Percentiles rank a stretch among this genome's conserved stretches.
Evolutionary conservation across 2,113 vertebrate species (phyloP).

Genomic region (Dasypus novemcinctus): DNA sequence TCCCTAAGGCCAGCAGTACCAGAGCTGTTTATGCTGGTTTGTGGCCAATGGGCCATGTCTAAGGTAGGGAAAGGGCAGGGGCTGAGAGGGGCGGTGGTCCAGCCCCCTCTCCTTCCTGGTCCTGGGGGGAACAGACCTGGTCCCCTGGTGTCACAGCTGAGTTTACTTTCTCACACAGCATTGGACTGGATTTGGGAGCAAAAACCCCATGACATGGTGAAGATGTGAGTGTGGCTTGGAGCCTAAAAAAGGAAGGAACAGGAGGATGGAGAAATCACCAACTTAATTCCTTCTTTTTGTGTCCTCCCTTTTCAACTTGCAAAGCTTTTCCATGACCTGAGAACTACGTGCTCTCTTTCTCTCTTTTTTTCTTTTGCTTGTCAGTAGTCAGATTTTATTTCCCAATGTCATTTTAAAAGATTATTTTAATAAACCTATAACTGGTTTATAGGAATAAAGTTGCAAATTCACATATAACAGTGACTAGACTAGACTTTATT

Average conservation of each 20-base stretch:
- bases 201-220: neutral
- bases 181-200: neutral
- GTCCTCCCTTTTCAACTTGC: neutral
- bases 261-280: accelerated
- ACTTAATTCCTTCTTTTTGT: neutral
- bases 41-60: neutral
- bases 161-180: neutral
- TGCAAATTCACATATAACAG: neutral
- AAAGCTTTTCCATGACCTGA: neutral
- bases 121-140: neutral
- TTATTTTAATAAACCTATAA: neutral
- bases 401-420: neutral
- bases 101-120: neutral
- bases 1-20: neutral
- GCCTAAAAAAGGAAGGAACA: neutral
- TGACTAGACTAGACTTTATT: neutral
- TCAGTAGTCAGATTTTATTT: neutral
- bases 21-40: neutral
- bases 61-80: neutral
- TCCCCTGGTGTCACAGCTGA: neutral
- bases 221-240: neutral
- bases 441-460: constrained; percentile 9
- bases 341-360: neutral
- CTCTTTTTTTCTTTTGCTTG: neutral
- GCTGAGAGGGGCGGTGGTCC: neutral